Base-by-base conservation (phyloP, 2,113 vertebrate species). In the Cebidichthys violaceus region DNA sequence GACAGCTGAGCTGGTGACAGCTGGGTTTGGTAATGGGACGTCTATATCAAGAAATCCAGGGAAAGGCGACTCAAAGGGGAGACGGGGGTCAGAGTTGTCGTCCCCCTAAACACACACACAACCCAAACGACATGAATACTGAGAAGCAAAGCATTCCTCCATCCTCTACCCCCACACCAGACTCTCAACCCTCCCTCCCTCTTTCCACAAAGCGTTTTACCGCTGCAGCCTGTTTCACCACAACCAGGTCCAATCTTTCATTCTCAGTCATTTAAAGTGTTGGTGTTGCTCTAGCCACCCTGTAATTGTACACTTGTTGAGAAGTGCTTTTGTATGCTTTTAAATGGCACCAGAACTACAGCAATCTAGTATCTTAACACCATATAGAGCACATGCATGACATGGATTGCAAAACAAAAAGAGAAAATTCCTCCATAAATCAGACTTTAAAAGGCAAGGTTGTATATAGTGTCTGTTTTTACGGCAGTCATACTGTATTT, bases 1-100 rank as follows among this genome's bases (percentile, higher is more conserved):
- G 93, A 94, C 94, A 95, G 93, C 94, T 94, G 94, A 55, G 52
- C 64, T 72, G 76, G 88, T 88, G 93, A 94, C 94, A 95, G 94
- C 94, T 94, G 94, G 73, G 62, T 71, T 83, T 84, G 61, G 70
- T 77, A 88, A 78, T 33, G 54, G 72, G 83, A 89, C 37, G 24
- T 92, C 92, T 94, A 90, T 88, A 92, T 93, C 76, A 85, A 92
- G 93, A 92, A 80, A 90, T 86, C 83, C 37, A 60, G 74, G 39
- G 88, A 78, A 85, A 90, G 79, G 74, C 72, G 71, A 84, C 84
- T 77, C 35, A 77, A 79, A 37, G 72, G 76, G 70, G 82, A 87
- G 77, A 87, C 65, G 11, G 55, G 88, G 88, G 87, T 92, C 91
- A 89, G 60, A 80, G 70, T 79, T 86, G 77, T 79, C 69, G 66